phyloP scores from a whole-genome alignment of 2,797 vertebrate genomes.

The Morelia viridis region DNA sequence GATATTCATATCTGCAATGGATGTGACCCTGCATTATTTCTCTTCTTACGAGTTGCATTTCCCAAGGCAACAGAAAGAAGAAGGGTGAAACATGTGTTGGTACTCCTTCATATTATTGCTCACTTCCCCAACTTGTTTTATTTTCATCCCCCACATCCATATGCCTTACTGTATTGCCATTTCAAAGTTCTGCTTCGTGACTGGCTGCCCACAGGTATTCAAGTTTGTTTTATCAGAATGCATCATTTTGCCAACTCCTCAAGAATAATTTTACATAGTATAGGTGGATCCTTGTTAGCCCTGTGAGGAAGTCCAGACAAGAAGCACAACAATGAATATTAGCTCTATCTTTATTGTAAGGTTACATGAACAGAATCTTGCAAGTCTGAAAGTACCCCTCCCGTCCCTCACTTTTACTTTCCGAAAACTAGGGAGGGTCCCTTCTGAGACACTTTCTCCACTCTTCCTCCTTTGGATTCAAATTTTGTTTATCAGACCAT shows the following conservation, averaged over 20 bases:
- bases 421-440: neutral
- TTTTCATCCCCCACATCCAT: conserved; percentile 19
- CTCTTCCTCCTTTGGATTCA: neutral
- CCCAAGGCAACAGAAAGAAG: neutral
- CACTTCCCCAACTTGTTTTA: neutral
- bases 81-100: neutral
- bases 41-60: neutral
- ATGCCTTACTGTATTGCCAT: neutral
- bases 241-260: neutral
- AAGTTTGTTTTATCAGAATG: neutral
- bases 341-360: neutral
- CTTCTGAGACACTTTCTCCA: neutral
- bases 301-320: neutral
- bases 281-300: neutral
- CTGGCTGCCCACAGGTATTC: conserved; percentile 11
- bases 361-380: neutral
- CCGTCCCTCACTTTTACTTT: neutral
- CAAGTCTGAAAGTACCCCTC: neutral
- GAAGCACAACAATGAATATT: neutral
- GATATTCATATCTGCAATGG: neutral
- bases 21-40: neutral
- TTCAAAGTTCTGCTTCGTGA: conserved; percentile 16
- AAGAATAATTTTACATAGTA: neutral
- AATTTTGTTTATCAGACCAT: neutral
- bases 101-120: neutral